These are phyloP conservation scores for Eulemur macaco DNA, from an alignment of 2,113 vertebrate genomes.

Conservation along the genomic window DNA sequence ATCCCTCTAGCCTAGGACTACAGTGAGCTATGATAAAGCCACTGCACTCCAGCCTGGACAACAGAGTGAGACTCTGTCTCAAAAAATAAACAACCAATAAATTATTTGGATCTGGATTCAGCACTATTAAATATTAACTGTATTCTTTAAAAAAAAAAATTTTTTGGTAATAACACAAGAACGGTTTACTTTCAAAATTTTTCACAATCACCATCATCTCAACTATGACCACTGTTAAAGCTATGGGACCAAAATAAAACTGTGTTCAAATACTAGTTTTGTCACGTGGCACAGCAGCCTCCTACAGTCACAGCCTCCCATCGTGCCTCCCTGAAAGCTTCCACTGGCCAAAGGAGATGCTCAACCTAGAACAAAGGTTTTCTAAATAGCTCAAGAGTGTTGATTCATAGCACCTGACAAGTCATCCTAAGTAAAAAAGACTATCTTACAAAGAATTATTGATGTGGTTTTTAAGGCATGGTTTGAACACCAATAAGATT, in stretches of 20 bases:
- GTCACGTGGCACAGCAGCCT: background rate
- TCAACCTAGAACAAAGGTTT: background rate
- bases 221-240: constrained; percentile 11
- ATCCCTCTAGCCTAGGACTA: too few relatives aligned
- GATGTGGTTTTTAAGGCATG: background rate
- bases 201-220: background rate
- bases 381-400: background rate
- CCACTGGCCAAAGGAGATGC: background rate
- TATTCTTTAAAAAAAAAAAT: background rate
- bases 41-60: too few relatives aligned
- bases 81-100: background rate
- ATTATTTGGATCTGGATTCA: background rate
- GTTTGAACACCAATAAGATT: background rate
- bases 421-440: background rate
- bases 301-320: background rate
- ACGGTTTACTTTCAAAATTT: constrained; percentile 16
- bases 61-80: too few relatives aligned
- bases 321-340: background rate
- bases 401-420: background rate
- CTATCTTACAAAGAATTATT: background rate
- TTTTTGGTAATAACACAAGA: background rate
- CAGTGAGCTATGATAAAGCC: too few relatives aligned
- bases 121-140: constrained; percentile 15
- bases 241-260: background rate
- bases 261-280: background rate